Conservation (phyloP, 2,797 vertebrate genomes). For the Otolemur crassicaudatus region DNA sequence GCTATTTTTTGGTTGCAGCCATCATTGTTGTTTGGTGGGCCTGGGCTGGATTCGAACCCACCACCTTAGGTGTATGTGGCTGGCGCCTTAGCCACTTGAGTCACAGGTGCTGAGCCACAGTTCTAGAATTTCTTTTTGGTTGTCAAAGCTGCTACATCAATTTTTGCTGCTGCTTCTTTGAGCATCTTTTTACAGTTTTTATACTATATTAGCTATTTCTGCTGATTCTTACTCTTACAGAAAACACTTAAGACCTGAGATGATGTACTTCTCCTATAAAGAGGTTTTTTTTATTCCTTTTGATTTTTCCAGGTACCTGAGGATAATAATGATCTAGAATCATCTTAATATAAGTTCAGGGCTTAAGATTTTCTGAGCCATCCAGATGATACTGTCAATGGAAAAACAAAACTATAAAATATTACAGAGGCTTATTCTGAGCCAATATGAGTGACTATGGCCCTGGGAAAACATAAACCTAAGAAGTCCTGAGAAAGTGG, state of each 20-base stretch:
- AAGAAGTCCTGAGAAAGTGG: too few species aligned
- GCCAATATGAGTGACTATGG: too few species aligned
- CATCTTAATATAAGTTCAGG: neutral
- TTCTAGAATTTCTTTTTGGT: neutral
- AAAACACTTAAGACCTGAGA: neutral
- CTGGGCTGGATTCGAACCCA: too few species aligned
- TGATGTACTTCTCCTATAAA: neutral
- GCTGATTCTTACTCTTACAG: neutral
- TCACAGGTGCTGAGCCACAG: too few species aligned
- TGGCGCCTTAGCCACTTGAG: too few species aligned
- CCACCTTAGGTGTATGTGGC: too few species aligned
- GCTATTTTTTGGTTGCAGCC: too few species aligned
- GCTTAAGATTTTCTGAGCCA: neutral
- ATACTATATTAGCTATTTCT: neutral
- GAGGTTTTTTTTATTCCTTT: neutral
- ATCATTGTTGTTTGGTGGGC: too few species aligned
- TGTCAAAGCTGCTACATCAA: neutral
- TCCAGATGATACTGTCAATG: neutral
- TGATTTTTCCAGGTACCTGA: neutral
- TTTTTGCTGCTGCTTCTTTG: neutral
- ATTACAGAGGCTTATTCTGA: too few species aligned
- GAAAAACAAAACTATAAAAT: too few species aligned
- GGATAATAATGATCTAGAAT: neutral
- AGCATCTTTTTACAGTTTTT: neutral
- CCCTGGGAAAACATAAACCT: too few species aligned